Conservation (phyloP, 1,140 invertebrate genomes). For the Drosophila triauraria region DNA sequence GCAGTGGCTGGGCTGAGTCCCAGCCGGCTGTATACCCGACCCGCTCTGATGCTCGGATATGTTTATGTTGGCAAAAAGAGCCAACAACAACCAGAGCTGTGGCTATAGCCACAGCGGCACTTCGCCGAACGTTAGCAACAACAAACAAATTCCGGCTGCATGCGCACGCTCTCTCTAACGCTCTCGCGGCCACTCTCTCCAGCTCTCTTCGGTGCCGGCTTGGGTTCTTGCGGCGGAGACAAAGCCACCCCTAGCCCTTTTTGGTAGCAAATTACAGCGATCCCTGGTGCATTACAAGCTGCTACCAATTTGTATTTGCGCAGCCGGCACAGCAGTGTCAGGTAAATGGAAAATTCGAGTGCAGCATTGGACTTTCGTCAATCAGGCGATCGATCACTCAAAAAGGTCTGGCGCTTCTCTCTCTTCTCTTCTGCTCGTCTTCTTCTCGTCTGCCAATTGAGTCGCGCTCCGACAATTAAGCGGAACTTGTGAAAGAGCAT, state of each 20-base stretch:
- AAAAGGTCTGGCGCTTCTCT: not conserved
- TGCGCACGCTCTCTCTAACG: constrained; percentile 25
- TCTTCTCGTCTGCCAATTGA: constrained; percentile 38
- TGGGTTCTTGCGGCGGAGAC: not conserved
- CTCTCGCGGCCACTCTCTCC: not conserved
- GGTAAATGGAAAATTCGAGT: constrained; percentile 20
- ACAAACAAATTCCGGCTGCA: constrained; percentile 48
- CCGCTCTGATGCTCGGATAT: constrained; percentile 36
- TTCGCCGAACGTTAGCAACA: constrained; percentile 8
- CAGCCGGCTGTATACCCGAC: constrained; percentile 25
- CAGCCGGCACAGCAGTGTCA: constrained; percentile 11
- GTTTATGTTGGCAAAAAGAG: constrained; percentile 44
- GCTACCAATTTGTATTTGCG: constrained; percentile 18
- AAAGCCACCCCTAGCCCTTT: constrained; percentile 35
- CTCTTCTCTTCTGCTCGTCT: constrained; percentile 28
- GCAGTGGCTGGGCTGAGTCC: constrained; percentile 27
- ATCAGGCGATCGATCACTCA: constrained; percentile 47
- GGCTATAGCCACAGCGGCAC: not conserved
- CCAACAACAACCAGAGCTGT: not conserved
- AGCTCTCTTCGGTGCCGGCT: not conserved
- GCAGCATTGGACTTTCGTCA: constrained; percentile 23
- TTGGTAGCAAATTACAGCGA: constrained; percentile 41
- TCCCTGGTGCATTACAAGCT: constrained; percentile 13
- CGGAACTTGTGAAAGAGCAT: constrained; percentile 16
- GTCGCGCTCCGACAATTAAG: constrained; percentile 43